A percentile compares a stretch with the other conserved stretches of the same genome.
Evolutionary conservation across 2,888 invertebrate species (phyloP).

Genomic region (Drosophila neutralis): DNA sequence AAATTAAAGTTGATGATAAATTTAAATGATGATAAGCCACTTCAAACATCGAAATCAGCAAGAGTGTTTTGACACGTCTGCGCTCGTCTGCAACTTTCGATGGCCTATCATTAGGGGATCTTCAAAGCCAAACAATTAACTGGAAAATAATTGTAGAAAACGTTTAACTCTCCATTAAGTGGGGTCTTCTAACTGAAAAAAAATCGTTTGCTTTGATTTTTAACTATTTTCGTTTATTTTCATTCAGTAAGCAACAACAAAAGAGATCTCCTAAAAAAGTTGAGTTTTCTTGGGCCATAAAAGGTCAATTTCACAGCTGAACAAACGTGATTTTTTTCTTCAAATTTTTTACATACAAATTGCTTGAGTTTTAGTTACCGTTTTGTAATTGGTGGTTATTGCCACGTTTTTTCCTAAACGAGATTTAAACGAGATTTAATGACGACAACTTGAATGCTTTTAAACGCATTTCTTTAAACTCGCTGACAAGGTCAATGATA

Average conservation of each 20-base stretch:
- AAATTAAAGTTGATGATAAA: conserved; percentile 10
- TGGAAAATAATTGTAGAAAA: conserved; percentile 26
- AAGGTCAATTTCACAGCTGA: conserved; percentile 76
- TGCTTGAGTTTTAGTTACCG: conserved; percentile 41
- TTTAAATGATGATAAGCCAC: conserved; percentile 16
- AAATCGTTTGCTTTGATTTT: conserved; percentile 39
- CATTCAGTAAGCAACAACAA: conserved; percentile 30
- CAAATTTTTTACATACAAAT: conserved; percentile 30
- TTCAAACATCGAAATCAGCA: neutral
- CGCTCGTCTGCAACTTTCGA: conserved; percentile 25
- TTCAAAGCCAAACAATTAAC: conserved; percentile 14
- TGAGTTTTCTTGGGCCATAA: conserved; percentile 53
- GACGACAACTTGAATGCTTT: conserved; percentile 42
- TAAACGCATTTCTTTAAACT: conserved; percentile 63
- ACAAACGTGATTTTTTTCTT: conserved; percentile 59
- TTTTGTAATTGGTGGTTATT: conserved; percentile 30
- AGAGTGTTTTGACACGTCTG: conserved; percentile 15
- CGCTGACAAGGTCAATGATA: conserved; percentile 71
- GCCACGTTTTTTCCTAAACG: conserved; percentile 27
- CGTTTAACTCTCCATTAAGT: conserved; percentile 43
- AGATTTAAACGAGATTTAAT: conserved; percentile 47
- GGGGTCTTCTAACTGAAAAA: neutral
- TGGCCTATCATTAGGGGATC: conserved; percentile 1
- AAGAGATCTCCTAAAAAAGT: conserved; percentile 6
- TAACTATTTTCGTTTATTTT: conserved; percentile 62